These are phyloP conservation scores for Salticus scenicus DNA, from an alignment of 2,888 invertebrate genomes.

Conservation along the genomic window DNA sequence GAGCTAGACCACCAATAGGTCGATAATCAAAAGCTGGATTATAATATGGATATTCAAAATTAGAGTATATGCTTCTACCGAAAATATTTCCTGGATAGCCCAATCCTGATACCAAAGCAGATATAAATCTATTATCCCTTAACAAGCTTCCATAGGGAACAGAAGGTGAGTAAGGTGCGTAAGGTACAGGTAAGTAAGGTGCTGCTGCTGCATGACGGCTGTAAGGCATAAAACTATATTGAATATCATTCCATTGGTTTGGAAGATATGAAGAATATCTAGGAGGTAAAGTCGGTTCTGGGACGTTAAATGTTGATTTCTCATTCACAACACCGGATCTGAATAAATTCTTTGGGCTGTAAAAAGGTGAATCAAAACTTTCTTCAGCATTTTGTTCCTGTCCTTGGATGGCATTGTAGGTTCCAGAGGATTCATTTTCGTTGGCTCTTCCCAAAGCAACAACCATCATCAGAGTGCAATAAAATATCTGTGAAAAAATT, in stretches of 20 bases:
- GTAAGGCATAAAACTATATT: neutral
- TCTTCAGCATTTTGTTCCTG: constrained; percentile 20
- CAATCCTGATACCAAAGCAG: neutral
- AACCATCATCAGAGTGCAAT: constrained; percentile 5
- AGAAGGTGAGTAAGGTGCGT: neutral
- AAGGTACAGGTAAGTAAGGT: neutral
- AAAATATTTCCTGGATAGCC: constrained; percentile 20
- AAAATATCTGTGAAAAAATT: constrained; percentile 18
- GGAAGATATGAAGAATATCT: constrained; percentile 35
- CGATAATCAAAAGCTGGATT: neutral
- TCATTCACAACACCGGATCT: constrained; percentile 12
- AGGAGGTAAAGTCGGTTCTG: constrained; percentile 10
- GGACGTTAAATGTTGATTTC: neutral
- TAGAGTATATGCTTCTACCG: constrained; percentile 19
- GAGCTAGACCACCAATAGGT: too few relatives aligned
- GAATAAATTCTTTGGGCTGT: neutral
- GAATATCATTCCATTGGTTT: neutral
- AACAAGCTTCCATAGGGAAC: constrained; percentile 6
- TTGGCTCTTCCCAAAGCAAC: neutral
- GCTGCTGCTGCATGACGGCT: neutral
- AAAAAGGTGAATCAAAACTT: constrained; percentile 34
- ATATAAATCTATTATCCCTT: neutral
- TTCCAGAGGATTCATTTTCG: neutral
- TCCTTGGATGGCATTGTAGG: neutral
- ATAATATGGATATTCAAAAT: constrained; percentile 17